These are phyloP conservation scores for Polypedilum pembai DNA, from an alignment of 1,140 invertebrate species.

Conservation along the genomic window DNA sequence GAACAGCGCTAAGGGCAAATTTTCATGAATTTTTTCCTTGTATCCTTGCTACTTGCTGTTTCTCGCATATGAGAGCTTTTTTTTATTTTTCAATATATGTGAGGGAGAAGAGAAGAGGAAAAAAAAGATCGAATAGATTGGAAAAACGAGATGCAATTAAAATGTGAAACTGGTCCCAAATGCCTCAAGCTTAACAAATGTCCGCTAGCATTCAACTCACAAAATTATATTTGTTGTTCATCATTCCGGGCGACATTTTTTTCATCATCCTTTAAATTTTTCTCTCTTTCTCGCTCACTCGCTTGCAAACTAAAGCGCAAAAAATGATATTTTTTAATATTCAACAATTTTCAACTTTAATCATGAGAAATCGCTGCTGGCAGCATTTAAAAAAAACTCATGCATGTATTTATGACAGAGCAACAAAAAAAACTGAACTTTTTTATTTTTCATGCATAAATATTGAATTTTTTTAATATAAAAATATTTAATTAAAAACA, in stretches of 20 bases:
- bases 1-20: neutral
- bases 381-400: constrained; percentile 11
- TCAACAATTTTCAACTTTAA: constrained; percentile 19
- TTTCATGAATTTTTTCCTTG: neutral
- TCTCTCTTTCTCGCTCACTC: neutral
- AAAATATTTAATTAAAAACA: too few species aligned
- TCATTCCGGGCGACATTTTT: neutral
- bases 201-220: neutral
- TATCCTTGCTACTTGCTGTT: neutral
- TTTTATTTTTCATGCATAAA: constrained; percentile 19
- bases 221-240: constrained; percentile 24
- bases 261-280: neutral
- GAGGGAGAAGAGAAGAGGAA: neutral
- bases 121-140: neutral
- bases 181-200: neutral
- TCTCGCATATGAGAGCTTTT: neutral
- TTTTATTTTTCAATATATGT: neutral
- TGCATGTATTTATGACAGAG: constrained; percentile 17
- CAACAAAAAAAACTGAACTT: neutral
- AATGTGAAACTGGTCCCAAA: constrained; percentile 26
- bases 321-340: neutral
- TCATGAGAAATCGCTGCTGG: neutral
- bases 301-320: neutral
- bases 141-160: constrained; percentile 28
- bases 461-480: neutral